Conservation (phyloP, 2,888 invertebrate genomes). For the Ormyrus thymus region DNA sequence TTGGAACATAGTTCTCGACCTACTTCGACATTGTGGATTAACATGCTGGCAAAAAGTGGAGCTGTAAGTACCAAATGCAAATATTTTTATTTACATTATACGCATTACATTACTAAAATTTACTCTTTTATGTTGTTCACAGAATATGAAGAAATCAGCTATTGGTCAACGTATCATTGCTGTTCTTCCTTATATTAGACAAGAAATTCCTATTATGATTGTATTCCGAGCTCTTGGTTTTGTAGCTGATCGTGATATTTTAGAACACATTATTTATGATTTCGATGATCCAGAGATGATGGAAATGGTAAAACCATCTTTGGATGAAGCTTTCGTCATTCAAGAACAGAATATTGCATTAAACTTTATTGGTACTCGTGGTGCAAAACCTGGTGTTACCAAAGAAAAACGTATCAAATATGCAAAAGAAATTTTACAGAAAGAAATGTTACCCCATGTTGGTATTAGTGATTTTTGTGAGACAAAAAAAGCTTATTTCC, state of each 20-base stretch:
- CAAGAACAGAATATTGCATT: conserved; percentile 99
- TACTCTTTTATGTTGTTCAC: conserved; percentile 20
- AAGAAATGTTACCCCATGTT: conserved; percentile 99
- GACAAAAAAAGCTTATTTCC: conserved; percentile 98
- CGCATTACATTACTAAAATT: conserved; percentile 8
- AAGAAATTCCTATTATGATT: conserved; percentile 99
- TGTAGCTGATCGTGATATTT: conserved; percentile 98
- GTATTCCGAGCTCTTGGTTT: conserved; percentile 99
- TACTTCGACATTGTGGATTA: conserved; percentile 98
- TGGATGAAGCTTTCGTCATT: conserved; percentile 99
- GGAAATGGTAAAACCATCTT: conserved; percentile 99
- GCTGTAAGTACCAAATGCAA: conserved; percentile 73
- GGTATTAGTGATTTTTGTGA: conserved; percentile 99
- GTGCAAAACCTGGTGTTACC: conserved; percentile 97
- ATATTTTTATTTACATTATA: not conserved
- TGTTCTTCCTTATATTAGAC: conserved; percentile 98
- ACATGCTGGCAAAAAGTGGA: conserved; percentile 99
- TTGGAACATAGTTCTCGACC: conserved; percentile 95
- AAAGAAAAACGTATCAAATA: conserved; percentile 99
- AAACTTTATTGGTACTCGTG: conserved; percentile 98
- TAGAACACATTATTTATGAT: conserved; percentile 99
- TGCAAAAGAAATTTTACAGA: conserved; percentile 98
- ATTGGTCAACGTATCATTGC: conserved; percentile 99
- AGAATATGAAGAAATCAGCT: conserved; percentile 97
- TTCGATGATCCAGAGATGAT: conserved; percentile 99